Evolutionary conservation across 1,140 invertebrate species (phyloP).

Genomic region (Scaptomyza montana): DNA sequence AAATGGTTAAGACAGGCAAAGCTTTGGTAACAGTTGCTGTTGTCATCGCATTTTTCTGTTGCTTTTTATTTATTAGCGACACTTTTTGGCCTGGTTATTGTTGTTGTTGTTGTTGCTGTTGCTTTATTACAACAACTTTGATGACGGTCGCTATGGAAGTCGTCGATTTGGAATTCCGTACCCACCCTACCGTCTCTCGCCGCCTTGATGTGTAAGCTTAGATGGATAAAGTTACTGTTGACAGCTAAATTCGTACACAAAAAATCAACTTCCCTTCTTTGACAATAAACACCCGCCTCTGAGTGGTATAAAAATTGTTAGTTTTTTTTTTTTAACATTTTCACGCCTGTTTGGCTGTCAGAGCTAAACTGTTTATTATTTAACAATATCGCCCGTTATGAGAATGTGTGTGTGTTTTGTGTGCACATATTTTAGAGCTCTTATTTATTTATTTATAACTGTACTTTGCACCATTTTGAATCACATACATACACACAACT

Average conservation of each 20-base stretch:
- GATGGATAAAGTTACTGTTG: conserved; percentile 64
- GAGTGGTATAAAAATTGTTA: neutral
- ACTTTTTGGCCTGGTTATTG: conserved; percentile 48
- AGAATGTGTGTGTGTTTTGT: conserved; percentile 4
- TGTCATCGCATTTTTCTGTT: conserved; percentile 74
- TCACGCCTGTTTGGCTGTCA: conserved; percentile 70
- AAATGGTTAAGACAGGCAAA: conserved; percentile 63
- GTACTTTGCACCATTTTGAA: conserved; percentile 51
- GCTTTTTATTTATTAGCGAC: conserved; percentile 69
- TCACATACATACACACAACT: conserved; percentile 1
- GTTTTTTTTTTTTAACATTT: conserved; percentile 44
- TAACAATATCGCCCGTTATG: conserved; percentile 65
- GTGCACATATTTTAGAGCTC: conserved; percentile 37
- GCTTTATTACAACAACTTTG: conserved; percentile 65
- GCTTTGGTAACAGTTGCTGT: conserved; percentile 67
- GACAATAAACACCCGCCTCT: neutral
- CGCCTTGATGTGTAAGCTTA: conserved; percentile 32
- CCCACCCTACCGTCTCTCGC: neutral
- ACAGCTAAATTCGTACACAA: conserved; percentile 42
- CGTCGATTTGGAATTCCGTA: conserved; percentile 72
- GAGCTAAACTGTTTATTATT: conserved; percentile 79
- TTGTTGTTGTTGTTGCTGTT: conserved; percentile 6
- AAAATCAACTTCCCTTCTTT: neutral
- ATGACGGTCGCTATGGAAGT: conserved; percentile 75
- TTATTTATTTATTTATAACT: conserved; percentile 79